Percentiles rank a stretch among this genome's conserved stretches.
These are phyloP conservation scores for Heterocephalus glaber DNA, from an alignment of 2,113 vertebrate genomes.

Conservation along the genomic window DNA sequence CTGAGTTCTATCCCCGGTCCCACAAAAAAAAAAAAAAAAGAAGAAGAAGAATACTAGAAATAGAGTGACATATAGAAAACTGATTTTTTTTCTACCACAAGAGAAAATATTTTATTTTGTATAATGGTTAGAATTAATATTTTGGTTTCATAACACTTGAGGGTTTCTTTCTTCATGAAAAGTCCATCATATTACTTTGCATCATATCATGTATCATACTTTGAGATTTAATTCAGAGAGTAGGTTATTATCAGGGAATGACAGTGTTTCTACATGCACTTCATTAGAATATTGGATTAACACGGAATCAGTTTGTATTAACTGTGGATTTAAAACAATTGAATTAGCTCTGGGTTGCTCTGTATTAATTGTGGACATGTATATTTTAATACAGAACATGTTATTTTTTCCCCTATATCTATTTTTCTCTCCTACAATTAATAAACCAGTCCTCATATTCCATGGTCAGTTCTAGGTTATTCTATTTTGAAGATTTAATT, in stretches of 20 bases:
- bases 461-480: constrained; percentile 40
- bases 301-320: constrained; percentile 9
- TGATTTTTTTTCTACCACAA: neutral
- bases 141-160: too few relatives aligned
- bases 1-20: too few relatives aligned
- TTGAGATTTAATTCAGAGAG: neutral
- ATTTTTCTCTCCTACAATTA: constrained; percentile 1
- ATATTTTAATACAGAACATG: constrained; percentile 21
- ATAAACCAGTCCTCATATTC: neutral
- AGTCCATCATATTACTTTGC: neutral
- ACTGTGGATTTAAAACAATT: neutral
- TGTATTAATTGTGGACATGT: neutral
- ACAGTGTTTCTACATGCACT: neutral
- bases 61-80: too few relatives aligned
- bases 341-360: constrained; percentile 1
- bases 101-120: neutral
- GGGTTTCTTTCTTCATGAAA: neutral
- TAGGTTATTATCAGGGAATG: neutral
- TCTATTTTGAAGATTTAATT: constrained; percentile 79
- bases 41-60: too few relatives aligned
- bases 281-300: constrained; percentile 4
- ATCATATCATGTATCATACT: neutral
- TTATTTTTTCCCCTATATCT: neutral
- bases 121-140: constrained; percentile 13
- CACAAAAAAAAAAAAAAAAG: too few relatives aligned